A percentile compares a stretch with the other conserved stretches of the same genome.
Evolutionary conservation across 2,113 vertebrate species (phyloP).

Genomic region (Megalops atlanticus): DNA sequence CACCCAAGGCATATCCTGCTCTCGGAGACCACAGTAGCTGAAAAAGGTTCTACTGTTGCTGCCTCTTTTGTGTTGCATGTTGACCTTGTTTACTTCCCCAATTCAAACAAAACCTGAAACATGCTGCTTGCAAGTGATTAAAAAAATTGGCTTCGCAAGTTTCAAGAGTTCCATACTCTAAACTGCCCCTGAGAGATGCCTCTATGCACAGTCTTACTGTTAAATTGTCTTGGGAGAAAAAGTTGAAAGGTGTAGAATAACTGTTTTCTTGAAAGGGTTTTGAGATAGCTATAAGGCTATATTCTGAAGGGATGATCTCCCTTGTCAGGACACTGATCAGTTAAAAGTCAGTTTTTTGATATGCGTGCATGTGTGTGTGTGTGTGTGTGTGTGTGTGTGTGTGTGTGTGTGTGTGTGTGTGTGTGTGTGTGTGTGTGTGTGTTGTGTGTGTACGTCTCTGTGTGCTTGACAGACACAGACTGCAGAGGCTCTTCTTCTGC

Average conservation of each 20-base stretch:
- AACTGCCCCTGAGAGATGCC: slow-evolving; percentile 62
- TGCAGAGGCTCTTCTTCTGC: slow-evolving; percentile 54
- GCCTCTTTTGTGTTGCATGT: slow-evolving; percentile 18
- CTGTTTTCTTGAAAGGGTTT: slow-evolving; percentile 19
- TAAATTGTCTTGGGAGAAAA: slow-evolving; percentile 40
- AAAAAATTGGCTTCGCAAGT: slow-evolving; percentile 64
- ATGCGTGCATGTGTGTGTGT: not conserved
- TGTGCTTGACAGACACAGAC: slow-evolving; percentile 61
- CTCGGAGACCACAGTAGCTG: not conserved
- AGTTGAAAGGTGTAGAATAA: slow-evolving; percentile 26
- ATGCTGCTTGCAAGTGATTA: slow-evolving; percentile 45
- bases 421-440: slow-evolving; percentile 22
- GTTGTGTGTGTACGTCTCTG: too few species aligned
- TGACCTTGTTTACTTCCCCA: slow-evolving; percentile 56
- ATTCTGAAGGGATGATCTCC: slow-evolving; percentile 36
- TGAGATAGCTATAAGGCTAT: slow-evolving; percentile 10
- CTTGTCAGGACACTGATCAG: slow-evolving; percentile 50
- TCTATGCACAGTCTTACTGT: slow-evolving; percentile 46
- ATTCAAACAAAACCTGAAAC: slow-evolving; percentile 45
- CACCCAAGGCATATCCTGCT: not conserved
- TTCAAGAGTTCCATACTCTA: slow-evolving; percentile 66
- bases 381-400: slow-evolving; percentile 47
- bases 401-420: slow-evolving; percentile 14
- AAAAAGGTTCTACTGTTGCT: too few species aligned
- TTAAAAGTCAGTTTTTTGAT: slow-evolving; percentile 54